A percentile compares a stretch with the other conserved stretches of the same genome.
These are phyloP conservation scores for Teleogryllus occipitalis DNA, from an alignment of 1,140 invertebrate species.

Conservation along the genomic window DNA sequence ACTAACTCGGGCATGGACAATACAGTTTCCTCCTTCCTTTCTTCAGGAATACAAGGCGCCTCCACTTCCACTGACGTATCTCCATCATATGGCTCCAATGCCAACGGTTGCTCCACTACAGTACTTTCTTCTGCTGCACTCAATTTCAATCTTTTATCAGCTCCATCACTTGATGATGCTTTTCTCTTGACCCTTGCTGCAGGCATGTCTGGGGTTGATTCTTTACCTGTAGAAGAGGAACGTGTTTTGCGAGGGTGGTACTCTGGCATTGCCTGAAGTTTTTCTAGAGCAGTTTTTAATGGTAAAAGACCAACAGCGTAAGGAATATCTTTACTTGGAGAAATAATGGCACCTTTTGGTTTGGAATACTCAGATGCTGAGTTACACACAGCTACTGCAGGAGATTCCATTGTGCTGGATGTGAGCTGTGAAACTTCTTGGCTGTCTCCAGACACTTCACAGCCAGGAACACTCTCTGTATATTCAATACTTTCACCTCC, in stretches of 20 bases:
- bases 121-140: constrained; percentile 1
- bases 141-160: constrained; percentile 15
- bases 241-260: constrained; percentile 42
- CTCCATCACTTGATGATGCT: constrained; percentile 7
- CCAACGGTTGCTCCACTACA: not conserved
- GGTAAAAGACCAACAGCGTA: constrained; percentile 42
- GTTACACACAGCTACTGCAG: not conserved
- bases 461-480: not conserved
- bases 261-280: constrained; percentile 41
- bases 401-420: constrained; percentile 26
- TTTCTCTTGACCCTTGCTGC: constrained; percentile 17
- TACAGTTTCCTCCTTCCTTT: not conserved
- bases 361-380: not conserved
- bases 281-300: constrained; percentile 38
- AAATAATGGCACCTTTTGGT: constrained; percentile 19
- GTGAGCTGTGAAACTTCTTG: not conserved
- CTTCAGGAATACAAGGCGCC: not conserved
- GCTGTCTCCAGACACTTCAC: not conserved
- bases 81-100: not conserved
- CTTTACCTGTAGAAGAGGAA: constrained; percentile 26
- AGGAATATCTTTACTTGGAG: constrained; percentile 38
- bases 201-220: constrained; percentile 8
- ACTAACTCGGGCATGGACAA: not conserved
- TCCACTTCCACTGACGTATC: not conserved
- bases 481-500: not conserved